These are phyloP conservation scores for Calyptomena viridis DNA, from an alignment of 2,113 vertebrate species.

Conservation along the genomic window DNA sequence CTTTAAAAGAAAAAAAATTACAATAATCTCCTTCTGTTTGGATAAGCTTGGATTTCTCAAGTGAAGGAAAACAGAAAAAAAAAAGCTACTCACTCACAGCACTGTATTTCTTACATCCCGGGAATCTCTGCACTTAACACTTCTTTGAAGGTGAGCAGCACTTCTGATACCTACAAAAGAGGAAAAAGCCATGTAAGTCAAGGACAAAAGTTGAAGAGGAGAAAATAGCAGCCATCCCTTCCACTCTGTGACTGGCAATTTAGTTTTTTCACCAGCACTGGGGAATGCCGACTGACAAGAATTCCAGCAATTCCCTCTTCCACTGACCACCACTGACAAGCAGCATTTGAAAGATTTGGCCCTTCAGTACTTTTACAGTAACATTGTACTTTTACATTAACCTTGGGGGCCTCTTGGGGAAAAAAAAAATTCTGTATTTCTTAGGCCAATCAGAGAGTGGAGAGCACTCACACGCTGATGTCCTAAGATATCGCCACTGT, in stretches of 20 bases:
- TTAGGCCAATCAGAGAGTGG: background rate
- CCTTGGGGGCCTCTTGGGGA: background rate
- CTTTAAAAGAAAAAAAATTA: background rate
- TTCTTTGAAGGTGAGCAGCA: background rate
- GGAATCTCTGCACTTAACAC: background rate
- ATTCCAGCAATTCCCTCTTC: background rate
- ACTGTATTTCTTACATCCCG: conserved; percentile 6
- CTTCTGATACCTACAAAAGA: background rate
- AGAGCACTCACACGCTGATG: background rate
- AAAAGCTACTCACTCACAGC: conserved; percentile 19
- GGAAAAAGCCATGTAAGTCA: background rate
- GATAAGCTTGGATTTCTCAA: background rate
- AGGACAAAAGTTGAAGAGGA: background rate
- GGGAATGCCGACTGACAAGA: background rate
- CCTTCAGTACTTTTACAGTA: background rate
- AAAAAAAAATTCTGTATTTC: background rate
- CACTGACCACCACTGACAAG: background rate
- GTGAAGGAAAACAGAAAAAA: background rate
- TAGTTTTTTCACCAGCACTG: background rate
- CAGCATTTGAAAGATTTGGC: background rate
- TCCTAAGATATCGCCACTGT: background rate
- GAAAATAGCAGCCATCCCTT: background rate
- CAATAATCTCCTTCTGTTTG: background rate
- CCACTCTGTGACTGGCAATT: background rate
- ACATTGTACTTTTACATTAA: background rate